These are phyloP conservation scores for Bombus confusus DNA, from an alignment of 1,140 invertebrate species.

Conservation along the genomic window DNA sequence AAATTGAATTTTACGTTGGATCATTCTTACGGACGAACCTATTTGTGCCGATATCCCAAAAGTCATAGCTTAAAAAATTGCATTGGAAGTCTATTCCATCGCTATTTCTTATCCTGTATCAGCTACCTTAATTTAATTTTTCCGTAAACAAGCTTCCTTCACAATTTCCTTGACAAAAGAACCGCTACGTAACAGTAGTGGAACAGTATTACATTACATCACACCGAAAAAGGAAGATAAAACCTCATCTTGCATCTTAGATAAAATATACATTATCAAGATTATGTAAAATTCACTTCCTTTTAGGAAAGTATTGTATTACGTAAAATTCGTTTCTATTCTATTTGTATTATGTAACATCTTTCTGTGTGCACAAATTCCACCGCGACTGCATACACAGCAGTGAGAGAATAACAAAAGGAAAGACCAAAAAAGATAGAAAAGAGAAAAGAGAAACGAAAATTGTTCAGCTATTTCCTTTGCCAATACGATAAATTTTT, in stretches of 20 bases:
- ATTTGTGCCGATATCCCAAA: background rate
- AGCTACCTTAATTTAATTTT: background rate
- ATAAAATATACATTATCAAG: background rate
- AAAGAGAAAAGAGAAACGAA: background rate
- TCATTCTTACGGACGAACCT: background rate
- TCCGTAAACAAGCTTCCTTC: background rate
- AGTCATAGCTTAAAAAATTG: background rate
- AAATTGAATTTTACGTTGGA: no score
- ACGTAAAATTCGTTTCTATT: no score
- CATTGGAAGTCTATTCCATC: background rate
- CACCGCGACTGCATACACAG: background rate
- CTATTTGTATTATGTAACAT: no score
- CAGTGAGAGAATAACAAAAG: background rate
- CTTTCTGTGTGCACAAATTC: background rate
- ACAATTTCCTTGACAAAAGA: background rate
- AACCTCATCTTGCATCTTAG: background rate
- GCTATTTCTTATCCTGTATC: background rate
- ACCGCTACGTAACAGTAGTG: background rate
- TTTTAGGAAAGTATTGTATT: no score
- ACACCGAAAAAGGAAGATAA: background rate
- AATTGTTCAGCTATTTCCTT: background rate
- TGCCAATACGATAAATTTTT: background rate
- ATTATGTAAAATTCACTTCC: background rate
- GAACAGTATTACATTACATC: background rate
- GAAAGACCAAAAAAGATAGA: no score